Percentiles rank a stretch among this genome's conserved stretches.
These are phyloP conservation scores for Mirza zaza DNA, from an alignment of 2,113 vertebrate species.

Conservation along the genomic window DNA sequence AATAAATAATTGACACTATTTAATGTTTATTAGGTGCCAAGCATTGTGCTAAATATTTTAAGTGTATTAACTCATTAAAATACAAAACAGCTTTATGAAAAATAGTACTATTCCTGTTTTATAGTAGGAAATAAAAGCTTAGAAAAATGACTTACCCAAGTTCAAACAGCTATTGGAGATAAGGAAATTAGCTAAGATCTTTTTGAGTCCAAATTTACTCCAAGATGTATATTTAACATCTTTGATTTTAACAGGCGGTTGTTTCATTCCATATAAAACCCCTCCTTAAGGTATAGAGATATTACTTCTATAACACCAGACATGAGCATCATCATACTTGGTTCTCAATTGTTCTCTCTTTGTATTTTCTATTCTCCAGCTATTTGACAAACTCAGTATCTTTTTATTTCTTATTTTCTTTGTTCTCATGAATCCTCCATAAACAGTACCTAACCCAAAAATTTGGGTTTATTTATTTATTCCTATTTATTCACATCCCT, in stretches of 20 bases:
- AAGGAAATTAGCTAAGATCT: background rate
- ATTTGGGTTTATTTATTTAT: too few relatives aligned
- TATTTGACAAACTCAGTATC: background rate
- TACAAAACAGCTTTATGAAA: background rate
- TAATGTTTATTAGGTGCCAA: background rate
- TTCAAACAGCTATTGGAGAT: background rate
- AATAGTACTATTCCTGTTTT: background rate
- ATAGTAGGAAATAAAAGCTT: background rate
- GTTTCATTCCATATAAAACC: background rate
- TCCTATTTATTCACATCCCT: too few relatives aligned
- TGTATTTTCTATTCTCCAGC: background rate
- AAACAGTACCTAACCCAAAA: background rate
- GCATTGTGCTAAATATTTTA: background rate
- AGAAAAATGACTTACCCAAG: background rate
- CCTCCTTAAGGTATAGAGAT: background rate
- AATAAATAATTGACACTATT: background rate
- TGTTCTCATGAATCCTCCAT: background rate
- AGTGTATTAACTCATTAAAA: background rate
- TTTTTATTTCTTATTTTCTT: background rate
- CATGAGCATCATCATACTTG: background rate
- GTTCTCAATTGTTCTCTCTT: background rate
- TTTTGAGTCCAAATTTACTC: background rate
- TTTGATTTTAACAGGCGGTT: background rate
- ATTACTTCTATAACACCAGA: background rate
- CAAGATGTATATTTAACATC: background rate